Evolutionary conservation across 37 sponge, comb jelly and placozoan species (phyloP).

Genomic region (Corticium candelabrum): DNA sequence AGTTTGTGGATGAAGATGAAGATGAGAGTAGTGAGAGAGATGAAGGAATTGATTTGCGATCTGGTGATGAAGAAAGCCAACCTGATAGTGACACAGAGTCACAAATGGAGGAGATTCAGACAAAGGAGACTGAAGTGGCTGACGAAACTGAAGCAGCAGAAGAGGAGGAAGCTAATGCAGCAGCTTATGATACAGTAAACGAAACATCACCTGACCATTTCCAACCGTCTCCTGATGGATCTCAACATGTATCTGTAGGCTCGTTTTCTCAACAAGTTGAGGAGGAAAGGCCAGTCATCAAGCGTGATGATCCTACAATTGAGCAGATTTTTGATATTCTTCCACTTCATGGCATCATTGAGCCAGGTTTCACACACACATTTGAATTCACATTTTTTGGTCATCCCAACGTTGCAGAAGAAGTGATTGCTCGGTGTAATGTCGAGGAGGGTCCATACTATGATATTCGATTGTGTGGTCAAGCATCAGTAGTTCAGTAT

Average conservation of each 20-base stretch:
- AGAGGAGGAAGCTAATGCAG: neutral
- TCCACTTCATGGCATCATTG: conserved; percentile 73
- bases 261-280: too few species aligned
- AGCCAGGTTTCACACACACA: conserved; percentile 60
- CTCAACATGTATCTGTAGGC: neutral
- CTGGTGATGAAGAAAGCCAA: conserved; percentile 8
- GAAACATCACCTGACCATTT: neutral
- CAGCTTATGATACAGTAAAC: conserved; percentile 14
- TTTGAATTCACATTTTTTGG: conserved; percentile 91
- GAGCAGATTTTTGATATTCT: conserved; percentile 92
- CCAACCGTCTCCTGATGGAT: neutral
- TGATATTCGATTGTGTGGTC: conserved; percentile 60
- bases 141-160: neutral
- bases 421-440: conserved; percentile 64
- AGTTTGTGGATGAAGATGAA: conserved; percentile 22
- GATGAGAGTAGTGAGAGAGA: conserved; percentile 71
- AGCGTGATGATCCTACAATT: neutral
- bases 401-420: conserved; percentile 44
- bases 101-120: conserved; percentile 12
- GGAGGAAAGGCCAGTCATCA: too few species aligned
- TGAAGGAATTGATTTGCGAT: conserved; percentile 22
- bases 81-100: neutral
- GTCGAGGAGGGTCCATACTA: conserved; percentile 91
- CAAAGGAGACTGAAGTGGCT: conserved; percentile 3
- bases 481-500: conserved; percentile 80